A percentile compares a stretch with the other conserved stretches of the same genome.
phyloP scores from a whole-genome alignment of 37 sponge, comb jelly and placozoan species.

The Mnemiopsis leidyi region DNA sequence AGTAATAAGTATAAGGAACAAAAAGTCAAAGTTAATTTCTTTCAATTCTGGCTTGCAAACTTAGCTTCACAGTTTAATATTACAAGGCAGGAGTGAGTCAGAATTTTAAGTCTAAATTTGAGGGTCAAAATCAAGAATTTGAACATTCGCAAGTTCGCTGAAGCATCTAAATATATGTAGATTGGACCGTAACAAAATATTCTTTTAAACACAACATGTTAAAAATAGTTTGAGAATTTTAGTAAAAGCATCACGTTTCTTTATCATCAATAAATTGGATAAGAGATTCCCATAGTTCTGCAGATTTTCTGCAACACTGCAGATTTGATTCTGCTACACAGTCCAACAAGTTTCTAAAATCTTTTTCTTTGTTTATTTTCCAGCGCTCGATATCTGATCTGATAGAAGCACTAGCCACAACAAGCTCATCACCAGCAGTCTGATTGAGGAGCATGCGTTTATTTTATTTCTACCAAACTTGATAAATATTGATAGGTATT shows the following conservation, averaged over 20 bases:
- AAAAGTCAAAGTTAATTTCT: no score
- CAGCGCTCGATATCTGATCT: slow-evolving; percentile 61
- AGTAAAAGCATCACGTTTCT: neutral
- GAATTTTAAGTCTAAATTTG: no score
- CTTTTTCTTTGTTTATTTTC: slow-evolving; percentile 61
- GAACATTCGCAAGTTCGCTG: no score
- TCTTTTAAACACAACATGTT: neutral
- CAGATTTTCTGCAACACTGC: neutral
- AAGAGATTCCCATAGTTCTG: neutral
- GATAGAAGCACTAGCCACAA: slow-evolving; percentile 47
- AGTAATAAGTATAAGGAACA: no score
- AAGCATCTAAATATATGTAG: neutral
- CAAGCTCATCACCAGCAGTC: slow-evolving; percentile 28
- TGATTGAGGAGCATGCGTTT: neutral
- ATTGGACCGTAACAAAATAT: neutral
- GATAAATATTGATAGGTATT: no score
- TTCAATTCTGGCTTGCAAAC: no score
- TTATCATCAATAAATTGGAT: neutral
- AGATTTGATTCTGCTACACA: neutral
- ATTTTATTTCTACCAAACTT: neutral
- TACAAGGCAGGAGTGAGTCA: no score
- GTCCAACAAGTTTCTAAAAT: neutral
- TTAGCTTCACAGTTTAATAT: no score
- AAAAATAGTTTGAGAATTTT: neutral
- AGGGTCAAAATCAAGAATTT: no score